These are phyloP conservation scores for Bradysia coprophila DNA, from an alignment of 1,140 invertebrate species.

Conservation along the genomic window DNA sequence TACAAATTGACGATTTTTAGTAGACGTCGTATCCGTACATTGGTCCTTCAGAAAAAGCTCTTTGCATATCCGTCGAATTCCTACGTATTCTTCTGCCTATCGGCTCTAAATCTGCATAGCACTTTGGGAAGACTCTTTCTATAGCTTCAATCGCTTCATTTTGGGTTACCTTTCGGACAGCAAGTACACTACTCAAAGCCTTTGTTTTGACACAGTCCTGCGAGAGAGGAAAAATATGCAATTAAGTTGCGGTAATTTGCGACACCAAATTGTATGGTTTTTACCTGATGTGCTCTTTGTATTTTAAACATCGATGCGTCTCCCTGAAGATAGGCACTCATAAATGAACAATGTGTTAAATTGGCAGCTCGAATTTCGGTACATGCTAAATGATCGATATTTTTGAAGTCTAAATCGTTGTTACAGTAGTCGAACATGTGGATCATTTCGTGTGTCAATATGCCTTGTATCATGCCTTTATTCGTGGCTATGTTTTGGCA, in stretches of 20 bases:
- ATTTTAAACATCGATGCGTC: conserved; percentile 55
- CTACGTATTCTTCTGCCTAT: conserved; percentile 65
- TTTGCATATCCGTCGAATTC: conserved; percentile 55
- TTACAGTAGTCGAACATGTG: conserved; percentile 94
- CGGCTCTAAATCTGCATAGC: conserved; percentile 87
- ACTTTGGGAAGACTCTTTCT: conserved; percentile 77
- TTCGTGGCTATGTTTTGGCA: conserved; percentile 67
- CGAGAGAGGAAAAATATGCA: conserved; percentile 1
- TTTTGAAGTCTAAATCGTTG: conserved; percentile 74
- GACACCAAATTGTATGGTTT: conserved; percentile 1
- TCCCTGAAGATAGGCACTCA: conserved; percentile 58
- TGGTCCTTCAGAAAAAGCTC: conserved; percentile 55
- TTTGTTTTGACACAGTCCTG: conserved; percentile 81
- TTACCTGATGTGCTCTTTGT: conserved; percentile 48
- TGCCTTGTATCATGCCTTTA: conserved; percentile 48
- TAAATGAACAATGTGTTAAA: conserved; percentile 76
- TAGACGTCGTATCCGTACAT: conserved; percentile 60
- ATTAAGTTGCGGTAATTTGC: neutral
- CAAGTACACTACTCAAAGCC: conserved; percentile 63
- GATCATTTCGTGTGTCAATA: conserved; percentile 81
- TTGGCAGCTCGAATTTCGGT: conserved; percentile 87
- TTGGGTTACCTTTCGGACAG: conserved; percentile 53
- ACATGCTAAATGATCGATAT: conserved; percentile 85
- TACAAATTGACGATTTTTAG: too few species aligned
- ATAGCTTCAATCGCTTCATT: conserved; percentile 57